Evolutionary conservation across 2,888 invertebrate genomes (phyloP), one percentile per base, ranked within the genome.

Genomic region (Orchesellides sinensis): DNA sequence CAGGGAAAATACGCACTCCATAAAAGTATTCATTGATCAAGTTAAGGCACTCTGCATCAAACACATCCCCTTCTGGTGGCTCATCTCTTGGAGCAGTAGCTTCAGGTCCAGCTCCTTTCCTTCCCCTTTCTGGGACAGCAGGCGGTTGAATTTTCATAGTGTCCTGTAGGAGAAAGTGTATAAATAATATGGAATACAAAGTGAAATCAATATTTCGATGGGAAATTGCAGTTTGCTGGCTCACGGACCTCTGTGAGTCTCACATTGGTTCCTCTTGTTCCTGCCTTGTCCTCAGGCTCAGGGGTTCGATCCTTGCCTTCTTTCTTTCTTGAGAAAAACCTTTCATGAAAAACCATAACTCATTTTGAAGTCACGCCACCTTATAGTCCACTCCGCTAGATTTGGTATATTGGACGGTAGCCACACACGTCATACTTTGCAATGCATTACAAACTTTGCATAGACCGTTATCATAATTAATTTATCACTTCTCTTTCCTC

Each of bases 21-120:
- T 98, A 99, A 90, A 98, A 99, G 91, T 98, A 99, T 90, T 99
- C 99, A 89, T 99, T 98, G 89, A 99, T 97, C 54, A 97, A 91
- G 88, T 95, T 96, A 84, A 98, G 91, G 88, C 96, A 97, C 84
- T 96, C 96, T 0, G 93, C 92, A 89, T 97, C 97, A 88, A 94
- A 96, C 87, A 96, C 94, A 0, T 96, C 93, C 0, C 94, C 93
- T 0, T 93, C 93, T 8, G 94, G 93, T 0, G 83, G 83, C 40
- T 85, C 86, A 23, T 59, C 61, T 27, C 61, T 49, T 54, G 93
- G 92, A 0, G 95, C 93, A 0, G 96, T 95, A 91, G 95, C 93
- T 25, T 54, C 75, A 25, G 88, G 88, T 21, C 72, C 68, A 8
- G 52, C 77, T 23, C 88, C 89, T 14, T 88, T 88, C 10, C 94